phyloP scores from a whole-genome alignment of 2,888 invertebrate genomes.

The Cryptophagus acutangulus region DNA sequence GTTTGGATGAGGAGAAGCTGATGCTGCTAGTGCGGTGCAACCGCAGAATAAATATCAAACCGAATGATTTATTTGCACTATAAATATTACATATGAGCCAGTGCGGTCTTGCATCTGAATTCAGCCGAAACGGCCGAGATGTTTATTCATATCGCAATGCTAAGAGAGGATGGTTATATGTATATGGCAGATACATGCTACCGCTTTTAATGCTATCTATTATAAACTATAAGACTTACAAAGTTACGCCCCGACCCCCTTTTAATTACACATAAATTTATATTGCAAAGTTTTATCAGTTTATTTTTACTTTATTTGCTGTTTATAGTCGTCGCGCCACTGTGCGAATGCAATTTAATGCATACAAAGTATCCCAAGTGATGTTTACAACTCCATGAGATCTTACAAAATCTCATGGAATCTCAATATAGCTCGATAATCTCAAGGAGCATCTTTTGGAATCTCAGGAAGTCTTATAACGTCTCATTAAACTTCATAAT shows the following conservation, averaged over 20 bases:
- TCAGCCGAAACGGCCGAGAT: slow-evolving; percentile 13
- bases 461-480: too few species aligned
- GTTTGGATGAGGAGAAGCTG: too few species aligned
- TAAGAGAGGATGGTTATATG: slow-evolving; percentile 11
- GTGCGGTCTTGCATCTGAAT: slow-evolving; percentile 18
- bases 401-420: too few species aligned
- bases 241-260: not conserved
- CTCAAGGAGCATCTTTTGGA: too few species aligned
- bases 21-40: too few species aligned
- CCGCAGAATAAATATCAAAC: slow-evolving; percentile 27
- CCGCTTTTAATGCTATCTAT: slow-evolving; percentile 21
- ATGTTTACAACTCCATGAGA: too few species aligned
- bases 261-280: not conserved
- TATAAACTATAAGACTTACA: slow-evolving; percentile 4
- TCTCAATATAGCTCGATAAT: too few species aligned
- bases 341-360: too few species aligned
- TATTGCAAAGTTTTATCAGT: not conserved
- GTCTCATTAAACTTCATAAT: too few species aligned
- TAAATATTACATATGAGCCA: slow-evolving; percentile 29
- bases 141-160: slow-evolving; percentile 19
- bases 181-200: slow-evolving; percentile 21
- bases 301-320: too few species aligned
- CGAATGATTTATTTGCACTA: slow-evolving; percentile 29
- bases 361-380: too few species aligned
- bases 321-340: too few species aligned